Base-by-base conservation (phyloP, 1,140 invertebrate species). In the Drosophila orosa region DNA sequence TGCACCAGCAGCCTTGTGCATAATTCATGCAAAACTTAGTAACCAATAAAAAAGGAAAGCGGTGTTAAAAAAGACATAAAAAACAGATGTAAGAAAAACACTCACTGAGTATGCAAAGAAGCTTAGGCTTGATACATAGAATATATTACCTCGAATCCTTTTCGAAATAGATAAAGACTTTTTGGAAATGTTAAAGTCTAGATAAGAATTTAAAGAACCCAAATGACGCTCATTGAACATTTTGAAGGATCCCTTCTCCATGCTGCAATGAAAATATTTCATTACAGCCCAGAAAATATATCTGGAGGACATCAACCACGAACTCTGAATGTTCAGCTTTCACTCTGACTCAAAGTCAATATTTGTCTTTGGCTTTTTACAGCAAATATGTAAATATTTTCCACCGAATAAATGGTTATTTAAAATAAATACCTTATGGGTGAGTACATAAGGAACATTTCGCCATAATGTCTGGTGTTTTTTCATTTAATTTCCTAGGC, bases 11-110 rank as follows among this genome's bases (percentile, higher is more conserved):
- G 62, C n/a, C 56, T 44, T 45, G 47, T 87, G 72, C 83, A 87
- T 87, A 89, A 89, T 87, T 87, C 82, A 87, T 89, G 80, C 63
- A 87, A 67, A 87, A 89, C 84, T 89, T 77, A 67, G 71, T 59
- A 58, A 66, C 84, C 80, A 66, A 69, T 77, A 80, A 83, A 82
- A 61, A 56, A 33, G 44, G 39, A 17, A 73, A 77, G 7, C 37
- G 57, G 25, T 33, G 24, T 73, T 45, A 45, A 73, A 60, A 61
- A 35, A 2, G n/a, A 22, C 37, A 33, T 35, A 27, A 55, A 42
- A 42, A 33, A 19, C 39, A 47, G 19, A 25, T 47, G 17, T 12
- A 17, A 10, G 15, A 15, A 25, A 17, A 52, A 55, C 39, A 17
- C 13, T 0, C 31, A 22, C 13, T 54, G 50, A 35, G 31, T 35